These are phyloP conservation scores for Premnoplex brunnescens DNA, from an alignment of 2,797 vertebrate genomes.

Conservation along the genomic window DNA sequence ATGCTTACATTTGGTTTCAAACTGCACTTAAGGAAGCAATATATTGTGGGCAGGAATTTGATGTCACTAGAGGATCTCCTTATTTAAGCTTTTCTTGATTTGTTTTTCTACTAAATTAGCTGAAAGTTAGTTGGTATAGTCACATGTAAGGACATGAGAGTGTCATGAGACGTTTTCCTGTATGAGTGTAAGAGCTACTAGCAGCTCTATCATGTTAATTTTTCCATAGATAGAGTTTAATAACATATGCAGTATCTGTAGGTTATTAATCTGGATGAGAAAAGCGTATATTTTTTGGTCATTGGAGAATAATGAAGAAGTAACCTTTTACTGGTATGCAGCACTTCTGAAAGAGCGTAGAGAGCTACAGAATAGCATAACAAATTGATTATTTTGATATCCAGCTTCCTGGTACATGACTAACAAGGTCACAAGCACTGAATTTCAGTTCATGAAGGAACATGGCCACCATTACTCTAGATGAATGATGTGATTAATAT, in stretches of 20 bases:
- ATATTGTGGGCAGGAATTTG: not conserved
- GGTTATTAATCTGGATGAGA: not conserved
- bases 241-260: not conserved
- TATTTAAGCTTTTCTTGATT: not conserved
- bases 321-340: not conserved
- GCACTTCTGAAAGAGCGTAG: not conserved
- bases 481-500: not conserved
- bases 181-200: not conserved
- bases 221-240: not conserved
- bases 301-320: not conserved
- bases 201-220: not conserved
- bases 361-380: not conserved
- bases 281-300: not conserved
- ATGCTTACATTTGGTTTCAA: not conserved
- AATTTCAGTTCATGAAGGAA: not conserved
- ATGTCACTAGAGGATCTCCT: not conserved
- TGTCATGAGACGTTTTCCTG: not conserved
- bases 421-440: not conserved
- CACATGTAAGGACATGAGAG: not conserved
- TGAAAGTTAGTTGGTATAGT: not conserved
- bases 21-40: not conserved
- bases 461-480: not conserved
- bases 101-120: not conserved
- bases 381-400: not conserved
- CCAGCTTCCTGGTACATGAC: not conserved